Base-by-base conservation (phyloP, 35 echinoderm and acorn worm genomes). In the Holothuria glaberrima region DNA sequence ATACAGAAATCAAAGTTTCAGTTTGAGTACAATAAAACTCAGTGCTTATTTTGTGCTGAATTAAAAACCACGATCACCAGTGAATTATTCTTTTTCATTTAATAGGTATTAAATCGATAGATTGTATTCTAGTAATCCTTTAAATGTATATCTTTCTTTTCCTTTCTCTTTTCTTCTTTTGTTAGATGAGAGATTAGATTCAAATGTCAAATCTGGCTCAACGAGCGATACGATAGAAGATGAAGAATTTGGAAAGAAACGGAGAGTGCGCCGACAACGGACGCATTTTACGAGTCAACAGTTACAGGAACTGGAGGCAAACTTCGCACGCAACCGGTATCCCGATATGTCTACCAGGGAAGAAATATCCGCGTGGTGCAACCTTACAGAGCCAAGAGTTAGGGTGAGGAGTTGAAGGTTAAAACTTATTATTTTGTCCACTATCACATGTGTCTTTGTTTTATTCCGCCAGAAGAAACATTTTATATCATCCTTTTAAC, bases 251-350 rank as follows among this genome's bases (percentile, higher is more conserved):
- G 78, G 76, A 21, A 91, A 91, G 75, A 93, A 97, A 75, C 84
- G 96, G 30, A 68, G 96, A 64, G 93, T 94, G 26, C 93, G 96
- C 9, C 69, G 96, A 45, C 96, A 98, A 59, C 89, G 96, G 70
- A 98, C 96, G 33, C 96, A 98, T 74, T 98, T 98, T 87, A 98
- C 96, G 19, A 94, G 93, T 59, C 96, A 98, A 70, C 96, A 98
- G 66, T 90, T 98, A 16, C 96, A 98, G 71, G 96, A 98, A 76
- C 91, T 98, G 10, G 96, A 98, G 50, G 96, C 93, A 2, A 94
- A 98, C 83, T 98, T 98, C 68, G 96, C 96, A 18, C 70, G 96
- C 33, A 98, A 98, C 68, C 71, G 93, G 30, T 95, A 99, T 38
- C 97, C 97, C 9, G 97, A 99, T 71, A 99, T 99, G 97, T 94